Base-by-base conservation (phyloP, 2,113 vertebrate genomes). In the Lanius ludovicianus region DNA sequence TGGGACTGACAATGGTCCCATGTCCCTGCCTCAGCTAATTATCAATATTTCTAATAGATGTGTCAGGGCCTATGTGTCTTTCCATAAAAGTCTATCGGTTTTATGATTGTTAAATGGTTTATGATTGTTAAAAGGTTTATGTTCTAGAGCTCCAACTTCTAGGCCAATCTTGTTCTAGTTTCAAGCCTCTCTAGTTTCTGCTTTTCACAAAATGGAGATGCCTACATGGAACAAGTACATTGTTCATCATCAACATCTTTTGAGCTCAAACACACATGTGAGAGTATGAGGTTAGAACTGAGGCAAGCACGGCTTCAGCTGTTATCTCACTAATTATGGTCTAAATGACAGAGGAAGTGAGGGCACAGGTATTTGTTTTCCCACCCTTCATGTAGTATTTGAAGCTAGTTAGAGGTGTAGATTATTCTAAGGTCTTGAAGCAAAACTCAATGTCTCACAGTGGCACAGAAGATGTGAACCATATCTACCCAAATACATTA, bases 1-100 rank as follows among this genome's bases (percentile, higher is more conserved):
- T 0, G 1, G n/a, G 25, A 33, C n/a, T 15, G 13, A 22, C n/a
- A 79, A 71, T 8, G 4, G 24, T n/a, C 10, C 10, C 1, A 0
- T 2, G 1, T 22, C 2, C 6, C 41, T 2, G 0, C 14, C 10
- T 28, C 49, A 35, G 15, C 1, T 70, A 55, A 77, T 74, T 24
- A 41, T 7, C 1, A 0, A 7, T 1, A 1, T 24, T 68, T 71
- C 20, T 2, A 37, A 8, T 4, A 42, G 5, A 24, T 11, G 1
- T 35, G 3, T 8, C 15, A 52, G 4, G 7, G 2, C 7, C 21
- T 25, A 10, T 0, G 0, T 23, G 4, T 33, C 14, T 87, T 52
- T 81, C 16, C 3, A 47, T 28, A 49, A 76, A 39, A 39, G 0
- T 2, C 5, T 16, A 15, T 23, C 0, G 0, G 11, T 6, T 89